These are phyloP conservation scores for Limnephilus rhombicus DNA, from an alignment of 2,888 invertebrate species.

Conservation along the genomic window DNA sequence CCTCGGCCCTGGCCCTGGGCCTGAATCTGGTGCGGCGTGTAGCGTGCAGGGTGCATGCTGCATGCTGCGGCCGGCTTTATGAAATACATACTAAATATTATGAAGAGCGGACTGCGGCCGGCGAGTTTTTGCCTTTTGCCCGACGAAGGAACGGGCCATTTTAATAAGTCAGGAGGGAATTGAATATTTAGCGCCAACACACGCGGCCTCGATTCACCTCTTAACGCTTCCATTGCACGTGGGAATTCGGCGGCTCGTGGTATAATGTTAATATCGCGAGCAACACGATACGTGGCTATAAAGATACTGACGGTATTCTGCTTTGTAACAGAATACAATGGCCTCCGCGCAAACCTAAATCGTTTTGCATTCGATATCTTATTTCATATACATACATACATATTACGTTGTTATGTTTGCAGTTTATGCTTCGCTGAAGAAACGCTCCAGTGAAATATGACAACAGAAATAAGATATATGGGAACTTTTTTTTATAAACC, in stretches of 20 bases:
- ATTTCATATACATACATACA: neutral
- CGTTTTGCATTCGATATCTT: neutral
- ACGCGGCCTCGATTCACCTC: constrained; percentile 24
- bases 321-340: neutral
- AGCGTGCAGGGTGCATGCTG: neutral
- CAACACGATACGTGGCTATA: constrained; percentile 13
- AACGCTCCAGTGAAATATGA: neutral
- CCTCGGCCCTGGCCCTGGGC: neutral
- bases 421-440: neutral
- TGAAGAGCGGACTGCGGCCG: neutral
- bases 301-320: neutral
- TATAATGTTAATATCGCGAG: constrained; percentile 14
- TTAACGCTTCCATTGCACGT: constrained; percentile 41
- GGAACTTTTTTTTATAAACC: neutral
- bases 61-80: neutral
- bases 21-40: neutral
- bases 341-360: neutral
- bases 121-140: neutral
- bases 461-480: neutral
- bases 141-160: constrained; percentile 15
- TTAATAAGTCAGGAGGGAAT: constrained; percentile 39
- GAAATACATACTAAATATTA: neutral
- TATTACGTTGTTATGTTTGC: neutral
- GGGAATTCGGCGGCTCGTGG: constrained; percentile 31
- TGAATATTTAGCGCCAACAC: constrained; percentile 31